A percentile compares a stretch with the other conserved stretches of the same genome.
Conservation (phyloP, 64 coral and sea anemone genomes). For the Pocillopora damicornis region DNA sequence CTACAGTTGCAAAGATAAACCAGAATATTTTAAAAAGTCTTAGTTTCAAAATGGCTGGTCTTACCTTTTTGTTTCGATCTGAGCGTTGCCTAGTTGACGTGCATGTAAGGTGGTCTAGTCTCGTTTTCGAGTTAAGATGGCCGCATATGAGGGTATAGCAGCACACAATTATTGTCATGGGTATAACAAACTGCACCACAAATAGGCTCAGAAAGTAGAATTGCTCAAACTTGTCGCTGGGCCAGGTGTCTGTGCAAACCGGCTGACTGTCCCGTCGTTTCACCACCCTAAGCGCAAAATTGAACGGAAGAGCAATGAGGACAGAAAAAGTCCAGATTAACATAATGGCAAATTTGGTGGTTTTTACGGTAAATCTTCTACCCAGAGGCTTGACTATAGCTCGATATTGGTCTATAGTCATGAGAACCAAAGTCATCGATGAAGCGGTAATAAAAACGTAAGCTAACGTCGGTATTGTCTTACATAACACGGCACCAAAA, state of each 20-base stretch:
- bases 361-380: slow-evolving; percentile 44
- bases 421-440: slow-evolving; percentile 59
- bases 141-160: slow-evolving; percentile 59
- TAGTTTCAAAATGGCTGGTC: neutral
- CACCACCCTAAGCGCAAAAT: slow-evolving; percentile 54
- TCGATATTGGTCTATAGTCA: slow-evolving; percentile 66
- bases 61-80: slow-evolving; percentile 75
- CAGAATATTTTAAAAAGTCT: too few species aligned
- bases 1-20: too few species aligned
- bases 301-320: slow-evolving; percentile 69
- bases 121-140: slow-evolving; percentile 31
- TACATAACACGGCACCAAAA: slow-evolving; percentile 80
- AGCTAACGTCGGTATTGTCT: slow-evolving; percentile 73
- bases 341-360: slow-evolving; percentile 56
- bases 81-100: slow-evolving; percentile 12
- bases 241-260: slow-evolving; percentile 83
- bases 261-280: slow-evolving; percentile 15
- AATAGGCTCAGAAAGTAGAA: slow-evolving; percentile 66
- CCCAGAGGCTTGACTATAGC: slow-evolving; percentile 50
- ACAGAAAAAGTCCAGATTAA: slow-evolving; percentile 59
- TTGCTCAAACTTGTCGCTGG: slow-evolving; percentile 64
- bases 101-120: neutral
- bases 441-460: slow-evolving; percentile 87
- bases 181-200: slow-evolving; percentile 72
- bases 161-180: slow-evolving; percentile 61